Base-by-base conservation (phyloP, 2,888 invertebrate species). In the Petrolisthes cinctipes region DNA sequence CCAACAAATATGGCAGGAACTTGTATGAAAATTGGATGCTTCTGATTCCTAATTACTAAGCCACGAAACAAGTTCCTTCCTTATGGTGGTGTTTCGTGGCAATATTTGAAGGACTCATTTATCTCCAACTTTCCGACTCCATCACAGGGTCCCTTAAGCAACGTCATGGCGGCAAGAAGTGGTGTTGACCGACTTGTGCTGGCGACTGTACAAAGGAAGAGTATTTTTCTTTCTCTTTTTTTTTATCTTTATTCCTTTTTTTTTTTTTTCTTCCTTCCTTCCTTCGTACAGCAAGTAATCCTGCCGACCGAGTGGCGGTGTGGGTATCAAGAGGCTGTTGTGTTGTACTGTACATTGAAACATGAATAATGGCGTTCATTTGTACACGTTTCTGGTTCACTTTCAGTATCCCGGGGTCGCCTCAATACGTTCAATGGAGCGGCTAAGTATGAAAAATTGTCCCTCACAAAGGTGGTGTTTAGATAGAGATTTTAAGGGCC, bases 401-500 rank as follows among this genome's bases (percentile, higher is more conserved):
- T 23, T 79, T 75, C 54, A 37, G n/a, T n/a, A 56, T 51, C 80
- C 75, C 56, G 57, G 57, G 14, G 51, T 17, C 20, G 71, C 66
- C 68, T 86, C 86, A 86, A 86, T 86, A 86, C 86, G 54, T 71
- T 83, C 83, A 86, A 86, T 86, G 86, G 83, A 71, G 79, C 86
- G 86, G 71, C 83, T 86, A 86, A 86, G 86, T 86, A 83, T 86
- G 86, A 86, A 86, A 86, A 79, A 86, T 86, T 73, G 82, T 83
- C 23, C 23, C 53, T 83, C 83, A 86, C 86, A 86, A 86, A 86
- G 83, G 86, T 20, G 37, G 11, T 86, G 86, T 86, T 86, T 86
- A 83, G 86, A 86, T 86, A 86, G 86, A 86, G 86, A 86, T 86
- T 86, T 86, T 86, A 37, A 37, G 37, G 37, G 37, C 37, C 37